These are phyloP conservation scores for Pedetes capensis DNA, from an alignment of 2,113 vertebrate genomes.

Conservation along the genomic window DNA sequence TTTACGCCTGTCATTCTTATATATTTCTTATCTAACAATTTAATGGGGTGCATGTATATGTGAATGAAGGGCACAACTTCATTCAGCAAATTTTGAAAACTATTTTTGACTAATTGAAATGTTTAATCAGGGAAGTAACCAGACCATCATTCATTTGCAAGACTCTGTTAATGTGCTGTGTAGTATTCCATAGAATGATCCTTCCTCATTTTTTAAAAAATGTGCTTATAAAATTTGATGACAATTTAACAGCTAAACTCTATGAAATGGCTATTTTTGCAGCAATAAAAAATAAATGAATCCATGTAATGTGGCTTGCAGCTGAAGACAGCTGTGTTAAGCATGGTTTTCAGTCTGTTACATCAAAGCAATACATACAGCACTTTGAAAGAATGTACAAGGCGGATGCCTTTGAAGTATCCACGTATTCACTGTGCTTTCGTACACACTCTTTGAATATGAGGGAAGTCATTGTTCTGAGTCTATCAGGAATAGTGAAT, in stretches of 20 bases:
- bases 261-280: constrained; percentile 68
- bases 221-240: constrained; percentile 67
- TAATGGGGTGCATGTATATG: neutral
- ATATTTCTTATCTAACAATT: neutral
- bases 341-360: constrained; percentile 39
- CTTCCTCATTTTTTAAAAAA: constrained; percentile 63
- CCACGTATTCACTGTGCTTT: neutral
- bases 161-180: constrained; percentile 21
- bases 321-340: constrained; percentile 44
- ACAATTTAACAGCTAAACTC: constrained; percentile 60
- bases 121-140: constrained; percentile 11
- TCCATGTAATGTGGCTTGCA: constrained; percentile 52
- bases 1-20: neutral
- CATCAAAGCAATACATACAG: constrained; percentile 60
- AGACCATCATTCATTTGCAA: constrained; percentile 37
- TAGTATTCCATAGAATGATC: constrained; percentile 51
- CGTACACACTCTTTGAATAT: neutral
- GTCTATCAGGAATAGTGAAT: neutral
- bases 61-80: neutral
- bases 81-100: constrained; percentile 39
- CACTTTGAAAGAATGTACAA: neutral
- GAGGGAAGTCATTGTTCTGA: constrained; percentile 34
- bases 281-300: constrained; percentile 74
- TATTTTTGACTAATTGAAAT: constrained; percentile 40
- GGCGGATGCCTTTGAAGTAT: constrained; percentile 29